A percentile compares a stretch with the other conserved stretches of the same genome.
phyloP scores from a whole-genome alignment of 2,113 vertebrate genomes.

The Zosterops lateralis region DNA sequence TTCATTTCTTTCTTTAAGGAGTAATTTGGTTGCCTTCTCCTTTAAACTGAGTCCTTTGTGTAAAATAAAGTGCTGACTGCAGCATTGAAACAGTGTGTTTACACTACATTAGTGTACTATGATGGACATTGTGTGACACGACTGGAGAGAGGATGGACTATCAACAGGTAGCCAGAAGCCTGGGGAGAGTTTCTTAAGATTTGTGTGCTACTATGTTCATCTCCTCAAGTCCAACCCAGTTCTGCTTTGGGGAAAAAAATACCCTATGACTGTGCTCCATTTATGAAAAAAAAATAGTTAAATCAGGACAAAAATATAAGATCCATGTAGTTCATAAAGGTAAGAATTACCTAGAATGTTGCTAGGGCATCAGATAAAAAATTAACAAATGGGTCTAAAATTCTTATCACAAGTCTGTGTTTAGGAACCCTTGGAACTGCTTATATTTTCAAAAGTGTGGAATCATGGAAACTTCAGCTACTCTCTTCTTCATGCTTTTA shows the following conservation, averaged over 20 bases:
- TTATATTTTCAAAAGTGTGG: neutral
- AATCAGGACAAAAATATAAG: neutral
- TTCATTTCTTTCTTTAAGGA: neutral
- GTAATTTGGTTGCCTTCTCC: neutral
- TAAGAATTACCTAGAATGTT: neutral
- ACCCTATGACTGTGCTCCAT: neutral
- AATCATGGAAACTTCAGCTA: neutral
- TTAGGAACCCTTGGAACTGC: neutral
- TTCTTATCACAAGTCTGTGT: neutral
- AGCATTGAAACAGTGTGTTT: neutral
- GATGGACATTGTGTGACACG: neutral
- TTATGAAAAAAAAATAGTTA: neutral
- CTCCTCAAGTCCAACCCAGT: neutral
- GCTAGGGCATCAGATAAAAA: neutral
- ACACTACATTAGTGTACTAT: neutral
- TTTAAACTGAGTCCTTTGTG: neutral
- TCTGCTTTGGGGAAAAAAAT: neutral
- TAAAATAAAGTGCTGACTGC: neutral
- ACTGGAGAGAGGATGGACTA: neutral
- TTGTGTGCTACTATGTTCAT: neutral
- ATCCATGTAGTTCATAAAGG: neutral
- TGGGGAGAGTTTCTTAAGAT: neutral
- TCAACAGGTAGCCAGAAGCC: neutral
- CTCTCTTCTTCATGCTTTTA: neutral
- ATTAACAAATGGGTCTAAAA: neutral